Percentiles rank a stretch among this genome's conserved stretches.
Conservation (phyloP, 2,888 invertebrate genomes). For the Hyposoter didymator region DNA sequence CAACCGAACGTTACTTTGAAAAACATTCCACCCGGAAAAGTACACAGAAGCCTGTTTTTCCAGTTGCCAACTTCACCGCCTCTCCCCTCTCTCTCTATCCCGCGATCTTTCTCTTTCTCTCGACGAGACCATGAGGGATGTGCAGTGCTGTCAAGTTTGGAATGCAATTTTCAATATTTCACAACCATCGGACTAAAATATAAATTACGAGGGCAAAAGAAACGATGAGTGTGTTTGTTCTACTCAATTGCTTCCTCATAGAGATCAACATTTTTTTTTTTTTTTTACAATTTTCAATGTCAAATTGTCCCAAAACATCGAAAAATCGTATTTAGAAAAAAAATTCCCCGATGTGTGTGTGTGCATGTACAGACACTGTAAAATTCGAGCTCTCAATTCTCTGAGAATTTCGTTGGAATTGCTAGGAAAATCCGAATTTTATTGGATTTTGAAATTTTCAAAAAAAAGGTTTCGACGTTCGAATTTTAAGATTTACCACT, state of each 20-base stretch:
- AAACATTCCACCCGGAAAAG: conserved; percentile 66
- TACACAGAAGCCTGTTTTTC: conserved; percentile 67
- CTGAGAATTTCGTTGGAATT: too few relatives aligned
- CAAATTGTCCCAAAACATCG: too few relatives aligned
- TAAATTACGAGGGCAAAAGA: neutral
- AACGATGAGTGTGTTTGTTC: neutral
- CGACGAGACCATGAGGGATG: conserved; percentile 26
- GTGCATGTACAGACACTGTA: too few relatives aligned
- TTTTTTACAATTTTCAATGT: neutral
- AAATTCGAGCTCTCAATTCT: too few relatives aligned
- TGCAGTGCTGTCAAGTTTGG: neutral
- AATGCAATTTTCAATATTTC: conserved; percentile 35
- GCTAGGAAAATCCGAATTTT: too few relatives aligned
- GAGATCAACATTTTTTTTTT: neutral
- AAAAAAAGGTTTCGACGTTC: too few relatives aligned
- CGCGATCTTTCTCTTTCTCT: neutral
- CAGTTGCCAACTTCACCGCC: conserved; percentile 59
- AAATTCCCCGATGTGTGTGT: too few relatives aligned
- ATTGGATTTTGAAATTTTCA: too few relatives aligned
- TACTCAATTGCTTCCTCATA: neutral
- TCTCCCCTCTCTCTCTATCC: neutral
- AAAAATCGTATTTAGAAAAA: too few relatives aligned
- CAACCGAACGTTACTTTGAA: conserved; percentile 61
- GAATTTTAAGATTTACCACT: too few relatives aligned
- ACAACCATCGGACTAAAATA: neutral